Percentiles rank a stretch among this genome's conserved stretches.
Conservation (phyloP, 2,888 invertebrate species). For the Acanthopleura granulata region DNA sequence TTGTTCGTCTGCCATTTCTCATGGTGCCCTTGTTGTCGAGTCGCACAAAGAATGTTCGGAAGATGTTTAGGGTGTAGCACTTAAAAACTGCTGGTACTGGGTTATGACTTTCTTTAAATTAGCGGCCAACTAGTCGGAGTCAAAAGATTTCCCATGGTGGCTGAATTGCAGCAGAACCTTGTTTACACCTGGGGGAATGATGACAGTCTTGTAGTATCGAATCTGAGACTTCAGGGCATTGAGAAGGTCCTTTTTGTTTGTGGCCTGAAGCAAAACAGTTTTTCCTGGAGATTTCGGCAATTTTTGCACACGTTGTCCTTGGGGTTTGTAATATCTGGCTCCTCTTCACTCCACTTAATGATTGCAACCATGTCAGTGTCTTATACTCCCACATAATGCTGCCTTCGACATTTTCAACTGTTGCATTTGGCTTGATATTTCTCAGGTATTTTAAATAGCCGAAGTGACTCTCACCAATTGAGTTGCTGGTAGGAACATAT, state of each 20-base stretch:
- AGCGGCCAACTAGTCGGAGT: background rate
- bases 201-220: background rate
- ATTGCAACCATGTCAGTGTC: background rate
- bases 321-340: no score
- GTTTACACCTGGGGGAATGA: no score
- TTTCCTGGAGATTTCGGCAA: background rate
- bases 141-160: conserved; percentile 1
- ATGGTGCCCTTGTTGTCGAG: background rate
- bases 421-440: conserved; percentile 7
- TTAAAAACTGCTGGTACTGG: no score
- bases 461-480: conserved; percentile 1
- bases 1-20: background rate
- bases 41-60: background rate
- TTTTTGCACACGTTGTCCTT: background rate
- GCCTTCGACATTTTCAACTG: background rate
- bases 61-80: background rate
- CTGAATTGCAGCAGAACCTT: no score
- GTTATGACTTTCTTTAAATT: no score
- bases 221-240: background rate
- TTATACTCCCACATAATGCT: background rate
- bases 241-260: background rate
- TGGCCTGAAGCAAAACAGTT: background rate
- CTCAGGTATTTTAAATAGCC: conserved; percentile 2
- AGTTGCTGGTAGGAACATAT: conserved; percentile 5
- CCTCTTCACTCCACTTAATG: background rate